Percentiles rank a stretch among this genome's conserved stretches.
These are phyloP conservation scores for Malurus melanocephalus DNA, from an alignment of 2,113 vertebrate species.

Conservation along the genomic window DNA sequence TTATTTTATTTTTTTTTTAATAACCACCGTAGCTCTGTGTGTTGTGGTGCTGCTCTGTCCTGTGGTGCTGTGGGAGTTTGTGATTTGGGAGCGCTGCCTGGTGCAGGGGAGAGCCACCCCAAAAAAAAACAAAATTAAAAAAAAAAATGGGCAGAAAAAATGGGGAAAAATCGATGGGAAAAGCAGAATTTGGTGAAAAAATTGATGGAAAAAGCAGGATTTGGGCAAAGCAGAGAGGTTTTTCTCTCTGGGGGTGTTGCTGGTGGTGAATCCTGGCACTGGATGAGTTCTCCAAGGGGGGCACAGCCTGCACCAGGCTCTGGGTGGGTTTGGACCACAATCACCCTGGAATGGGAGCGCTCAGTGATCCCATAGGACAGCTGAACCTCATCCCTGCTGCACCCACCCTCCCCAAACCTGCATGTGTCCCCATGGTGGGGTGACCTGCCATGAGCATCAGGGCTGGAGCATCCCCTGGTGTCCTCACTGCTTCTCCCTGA, in stretches of 20 bases:
- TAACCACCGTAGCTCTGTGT: constrained; percentile 41
- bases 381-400: constrained; percentile 55
- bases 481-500: rapidly evolving
- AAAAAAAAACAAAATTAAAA: not conserved
- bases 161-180: not conserved
- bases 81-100: constrained; percentile 56
- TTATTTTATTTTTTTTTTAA: not conserved
- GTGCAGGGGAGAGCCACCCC: not conserved
- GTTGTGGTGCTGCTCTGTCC: constrained; percentile 52
- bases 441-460: not conserved
- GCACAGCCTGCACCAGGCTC: constrained; percentile 45
- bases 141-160: not conserved
- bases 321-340: not conserved
- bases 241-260: rapidly evolving
- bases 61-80: constrained; percentile 52
- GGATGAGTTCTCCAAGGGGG: not conserved
- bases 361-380: not conserved
- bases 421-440: not conserved
- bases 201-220: not conserved
- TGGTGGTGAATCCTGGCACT: not conserved
- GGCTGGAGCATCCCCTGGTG: not conserved
- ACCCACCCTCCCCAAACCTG: constrained; percentile 21
- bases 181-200: not conserved
- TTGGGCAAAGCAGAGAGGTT: not conserved
- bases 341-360: constrained; percentile 6